Conservation (phyloP, 2,113 vertebrate species). For the Hoplias malabaricus region DNA sequence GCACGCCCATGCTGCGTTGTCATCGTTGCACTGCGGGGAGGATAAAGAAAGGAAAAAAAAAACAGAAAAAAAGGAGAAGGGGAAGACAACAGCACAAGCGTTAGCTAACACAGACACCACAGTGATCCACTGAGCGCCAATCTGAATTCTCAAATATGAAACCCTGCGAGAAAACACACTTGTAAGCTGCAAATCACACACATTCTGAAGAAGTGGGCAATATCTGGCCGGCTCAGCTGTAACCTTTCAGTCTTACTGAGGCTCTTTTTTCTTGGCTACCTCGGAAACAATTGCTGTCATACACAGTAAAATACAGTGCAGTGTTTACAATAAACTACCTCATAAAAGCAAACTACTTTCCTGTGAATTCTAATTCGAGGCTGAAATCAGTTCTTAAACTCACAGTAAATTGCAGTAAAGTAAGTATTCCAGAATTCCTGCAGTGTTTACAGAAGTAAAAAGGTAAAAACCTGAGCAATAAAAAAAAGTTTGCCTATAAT, state of each 20-base stretch:
- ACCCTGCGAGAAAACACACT: slow-evolving; percentile 22
- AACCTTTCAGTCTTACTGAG: not conserved
- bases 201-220: not conserved
- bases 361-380: too few species aligned
- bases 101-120: slow-evolving; percentile 33
- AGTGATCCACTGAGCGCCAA: slow-evolving; percentile 40
- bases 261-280: too few species aligned
- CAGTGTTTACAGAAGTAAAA: too few species aligned
- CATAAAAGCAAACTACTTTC: too few species aligned
- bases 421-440: too few species aligned
- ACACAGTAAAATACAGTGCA: too few species aligned
- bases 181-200: not conserved
- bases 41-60: slow-evolving; percentile 18
- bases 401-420: too few species aligned
- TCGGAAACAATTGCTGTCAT: too few species aligned
- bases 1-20: slow-evolving; percentile 33
- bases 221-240: not conserved
- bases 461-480: too few species aligned
- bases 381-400: too few species aligned
- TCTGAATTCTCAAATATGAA: slow-evolving; percentile 38
- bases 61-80: slow-evolving; percentile 15
- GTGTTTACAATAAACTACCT: too few species aligned
- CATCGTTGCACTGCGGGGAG: slow-evolving; percentile 31
- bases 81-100: slow-evolving; percentile 26
- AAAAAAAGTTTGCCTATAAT: too few species aligned